Percentiles rank a stretch among this genome's conserved stretches.
Conservation (phyloP, 1,140 invertebrate species). For the Oryzaephilus surinamensis region DNA sequence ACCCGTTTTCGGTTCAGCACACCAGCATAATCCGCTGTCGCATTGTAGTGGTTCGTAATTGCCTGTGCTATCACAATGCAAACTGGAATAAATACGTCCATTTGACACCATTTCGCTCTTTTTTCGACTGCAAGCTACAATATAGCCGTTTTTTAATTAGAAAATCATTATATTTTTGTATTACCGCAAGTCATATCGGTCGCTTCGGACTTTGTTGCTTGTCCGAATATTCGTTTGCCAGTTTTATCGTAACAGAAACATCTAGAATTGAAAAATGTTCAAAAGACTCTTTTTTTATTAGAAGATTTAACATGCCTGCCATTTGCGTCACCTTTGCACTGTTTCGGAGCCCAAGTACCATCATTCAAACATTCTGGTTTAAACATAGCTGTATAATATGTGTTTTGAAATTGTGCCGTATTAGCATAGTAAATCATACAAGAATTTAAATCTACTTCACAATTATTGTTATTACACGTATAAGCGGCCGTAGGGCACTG, state of each 20-base stretch:
- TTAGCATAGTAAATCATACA: not conserved
- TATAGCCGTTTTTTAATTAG: constrained; percentile 4
- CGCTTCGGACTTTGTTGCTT: constrained; percentile 40
- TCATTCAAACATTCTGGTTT: constrained; percentile 41
- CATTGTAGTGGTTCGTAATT: constrained; percentile 52
- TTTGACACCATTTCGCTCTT: constrained; percentile 37
- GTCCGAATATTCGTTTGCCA: constrained; percentile 45
- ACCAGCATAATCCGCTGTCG: constrained; percentile 48
- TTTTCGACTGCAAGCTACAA: constrained; percentile 44
- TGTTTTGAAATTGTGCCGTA: too few species aligned
- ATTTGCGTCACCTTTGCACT: constrained; percentile 46
- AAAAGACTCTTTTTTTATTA: constrained; percentile 1
- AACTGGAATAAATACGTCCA: constrained; percentile 32
- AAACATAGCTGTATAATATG: constrained; percentile 25
- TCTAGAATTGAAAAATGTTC: constrained; percentile 27
- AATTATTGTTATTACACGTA: too few species aligned
- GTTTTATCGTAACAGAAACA: constrained; percentile 43
- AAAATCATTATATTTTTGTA: not conserved
- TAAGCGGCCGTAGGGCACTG: too few species aligned
- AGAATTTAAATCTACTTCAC: not conserved
- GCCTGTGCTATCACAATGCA: constrained; percentile 46
- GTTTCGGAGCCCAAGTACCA: constrained; percentile 43
- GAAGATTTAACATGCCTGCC: constrained; percentile 36
- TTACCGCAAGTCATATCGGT: constrained; percentile 43
- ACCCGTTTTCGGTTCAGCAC: constrained; percentile 43